Evolutionary conservation across 2,888 invertebrate genomes (phyloP).

Genomic region (Euzophera pinguis): DNA sequence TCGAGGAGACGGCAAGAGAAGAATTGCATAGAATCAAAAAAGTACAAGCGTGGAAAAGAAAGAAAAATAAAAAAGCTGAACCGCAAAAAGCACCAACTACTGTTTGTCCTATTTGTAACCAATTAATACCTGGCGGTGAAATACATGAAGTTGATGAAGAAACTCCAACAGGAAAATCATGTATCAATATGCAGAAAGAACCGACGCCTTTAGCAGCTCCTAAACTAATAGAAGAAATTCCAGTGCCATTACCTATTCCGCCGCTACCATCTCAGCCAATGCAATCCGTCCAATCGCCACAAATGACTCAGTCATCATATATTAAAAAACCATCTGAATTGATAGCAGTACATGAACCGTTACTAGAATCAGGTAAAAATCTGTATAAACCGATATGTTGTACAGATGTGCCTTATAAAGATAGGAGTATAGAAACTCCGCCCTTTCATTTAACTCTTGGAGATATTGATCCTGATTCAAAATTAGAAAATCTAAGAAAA

Average conservation of each 20-base stretch:
- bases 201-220: no score
- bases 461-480: background rate
- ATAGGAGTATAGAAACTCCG: background rate
- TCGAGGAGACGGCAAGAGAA: constrained; percentile 41
- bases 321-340: background rate
- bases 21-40: constrained; percentile 41
- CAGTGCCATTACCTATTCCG: background rate
- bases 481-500: background rate
- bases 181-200: no score
- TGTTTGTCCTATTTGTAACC: background rate
- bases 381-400: background rate
- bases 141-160: background rate
- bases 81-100: no score
- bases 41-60: constrained; percentile 31
- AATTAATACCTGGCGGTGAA: background rate
- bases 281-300: background rate
- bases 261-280: background rate
- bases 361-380: background rate
- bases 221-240: background rate
- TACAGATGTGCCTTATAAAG: background rate
- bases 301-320: background rate
- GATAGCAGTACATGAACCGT: background rate
- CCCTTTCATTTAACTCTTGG: background rate
- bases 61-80: constrained; percentile 15
- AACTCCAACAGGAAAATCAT: no score